Evolutionary conservation across 1,140 invertebrate genomes (phyloP), one percentile per base, ranked within the genome.

Genomic region (Adoxophyes honmai): DNA sequence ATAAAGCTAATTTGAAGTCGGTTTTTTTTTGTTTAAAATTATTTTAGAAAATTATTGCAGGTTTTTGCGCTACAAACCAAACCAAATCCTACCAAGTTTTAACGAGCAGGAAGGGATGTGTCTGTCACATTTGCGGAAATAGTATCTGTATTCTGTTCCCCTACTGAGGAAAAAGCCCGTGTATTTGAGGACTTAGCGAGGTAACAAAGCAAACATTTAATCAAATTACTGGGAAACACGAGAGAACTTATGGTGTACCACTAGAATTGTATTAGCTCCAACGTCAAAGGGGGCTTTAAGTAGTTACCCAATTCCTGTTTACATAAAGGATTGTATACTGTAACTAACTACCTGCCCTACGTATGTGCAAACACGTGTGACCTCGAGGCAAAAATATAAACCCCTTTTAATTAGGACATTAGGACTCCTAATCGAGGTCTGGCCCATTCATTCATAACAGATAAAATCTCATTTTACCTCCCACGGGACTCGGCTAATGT

Each of bases 141-240:
- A 28, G 21, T 28, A 28, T 28, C 6, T 28, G 21, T 28, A 28
- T 28, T 6, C 11, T n/a, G 11, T 28, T 48, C 21, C 42, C 42
- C 28, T 48, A 11, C 42, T 6, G n/a, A 33, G 42, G 42, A 21
- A 48, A 48, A 48, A 18, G 18, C 16, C 18, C 10, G 18, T 18
- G 42, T 48, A 28, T 48, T 48, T 48, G 42, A 48, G 42, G 42
- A 15, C 39, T 21, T 18, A 28, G 4, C n/a, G 21, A 48, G 18
- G 16, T 18, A n/a, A 28, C 42, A 28, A 48, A 28, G 21, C 42
- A 48, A 48, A 48, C 18, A 28, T 48, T 48, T 48, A 48, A 48
- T 48, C 42, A 18, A 48, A 48, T 48, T 48, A 48, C 42, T 48
- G 10, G n/a, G 39, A 44, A 48, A 48, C 18, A n/a, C 42, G 42